Percentiles rank a stretch among this genome's conserved stretches.
Conservation (phyloP, 2,113 vertebrate species). For the Peucedramus taeniatus region DNA sequence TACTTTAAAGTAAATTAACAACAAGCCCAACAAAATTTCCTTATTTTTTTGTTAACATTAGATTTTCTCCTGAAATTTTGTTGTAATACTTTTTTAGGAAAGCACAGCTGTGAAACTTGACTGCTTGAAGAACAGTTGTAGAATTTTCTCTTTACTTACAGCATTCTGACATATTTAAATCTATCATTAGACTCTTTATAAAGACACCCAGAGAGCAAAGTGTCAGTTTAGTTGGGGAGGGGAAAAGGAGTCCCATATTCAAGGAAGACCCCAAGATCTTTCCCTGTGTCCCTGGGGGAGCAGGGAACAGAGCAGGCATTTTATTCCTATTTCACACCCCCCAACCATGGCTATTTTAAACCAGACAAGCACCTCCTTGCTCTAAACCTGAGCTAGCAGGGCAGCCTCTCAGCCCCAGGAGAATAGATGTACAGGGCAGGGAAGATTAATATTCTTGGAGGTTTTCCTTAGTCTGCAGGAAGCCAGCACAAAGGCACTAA, state of each 20-base stretch:
- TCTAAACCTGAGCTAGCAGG: not conserved
- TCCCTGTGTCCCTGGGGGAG: not conserved
- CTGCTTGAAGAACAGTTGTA: not conserved
- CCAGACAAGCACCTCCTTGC: not conserved
- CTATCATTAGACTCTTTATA: not conserved
- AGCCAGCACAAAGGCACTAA: slow-evolving; percentile 56
- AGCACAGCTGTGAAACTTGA: not conserved
- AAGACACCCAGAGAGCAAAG: not conserved
- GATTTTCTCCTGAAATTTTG: not conserved
- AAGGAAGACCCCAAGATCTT: not conserved
- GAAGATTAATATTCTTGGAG: slow-evolving; percentile 4
- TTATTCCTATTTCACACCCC: not conserved
- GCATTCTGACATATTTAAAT: not conserved
- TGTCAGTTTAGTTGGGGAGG: not conserved
- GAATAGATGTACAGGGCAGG: not conserved
- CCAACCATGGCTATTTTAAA: not conserved
- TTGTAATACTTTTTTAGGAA: not conserved
- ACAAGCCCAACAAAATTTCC: not conserved
- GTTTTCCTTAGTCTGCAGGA: slow-evolving; percentile 49
- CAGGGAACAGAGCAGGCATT: not conserved
- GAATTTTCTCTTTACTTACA: not conserved
- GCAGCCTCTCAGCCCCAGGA: not conserved
- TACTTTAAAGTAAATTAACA: not conserved
- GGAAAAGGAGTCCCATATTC: not conserved
- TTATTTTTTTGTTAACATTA: not conserved